A percentile compares a stretch with the other conserved stretches of the same genome.
These are phyloP conservation scores for Spongia lamella DNA, from an alignment of 37 sponge, comb jelly and placozoan genomes.

Conservation along the genomic window DNA sequence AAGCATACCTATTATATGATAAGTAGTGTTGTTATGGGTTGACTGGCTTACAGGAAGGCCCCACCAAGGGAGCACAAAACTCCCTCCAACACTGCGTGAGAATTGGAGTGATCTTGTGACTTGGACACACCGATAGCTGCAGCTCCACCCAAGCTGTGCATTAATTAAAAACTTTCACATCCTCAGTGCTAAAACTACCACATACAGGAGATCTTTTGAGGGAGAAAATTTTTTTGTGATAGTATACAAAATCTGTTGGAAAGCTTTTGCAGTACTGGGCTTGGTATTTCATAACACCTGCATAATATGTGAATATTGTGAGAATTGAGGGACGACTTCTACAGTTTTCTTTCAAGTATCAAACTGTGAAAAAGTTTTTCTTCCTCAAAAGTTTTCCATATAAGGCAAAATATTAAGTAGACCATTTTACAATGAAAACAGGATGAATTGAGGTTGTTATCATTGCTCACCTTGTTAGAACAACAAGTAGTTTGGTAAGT, in stretches of 20 bases:
- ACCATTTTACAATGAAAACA: background rate
- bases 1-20: conserved; percentile 56
- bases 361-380: background rate
- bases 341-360: no score
- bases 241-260: no score
- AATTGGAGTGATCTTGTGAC: conserved; percentile 29
- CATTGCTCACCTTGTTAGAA: conserved; percentile 60
- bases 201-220: no score
- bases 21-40: background rate
- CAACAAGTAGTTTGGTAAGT: conserved; percentile 72
- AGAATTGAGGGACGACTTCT: no score
- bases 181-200: no score
- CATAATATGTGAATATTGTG: no score
- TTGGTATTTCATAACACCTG: no score
- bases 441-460: no score
- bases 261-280: no score
- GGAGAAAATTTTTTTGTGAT: no score
- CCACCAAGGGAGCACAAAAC: conserved; percentile 52
- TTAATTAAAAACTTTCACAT: background rate
- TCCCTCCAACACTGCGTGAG: conserved; percentile 14
- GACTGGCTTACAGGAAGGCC: conserved; percentile 58
- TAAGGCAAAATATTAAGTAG: background rate
- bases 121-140: conserved; percentile 52
- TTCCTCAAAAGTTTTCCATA: background rate
- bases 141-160: conserved; percentile 57